Conservation (phyloP, 2,113 vertebrate species). For the Colossoma macropomum region DNA sequence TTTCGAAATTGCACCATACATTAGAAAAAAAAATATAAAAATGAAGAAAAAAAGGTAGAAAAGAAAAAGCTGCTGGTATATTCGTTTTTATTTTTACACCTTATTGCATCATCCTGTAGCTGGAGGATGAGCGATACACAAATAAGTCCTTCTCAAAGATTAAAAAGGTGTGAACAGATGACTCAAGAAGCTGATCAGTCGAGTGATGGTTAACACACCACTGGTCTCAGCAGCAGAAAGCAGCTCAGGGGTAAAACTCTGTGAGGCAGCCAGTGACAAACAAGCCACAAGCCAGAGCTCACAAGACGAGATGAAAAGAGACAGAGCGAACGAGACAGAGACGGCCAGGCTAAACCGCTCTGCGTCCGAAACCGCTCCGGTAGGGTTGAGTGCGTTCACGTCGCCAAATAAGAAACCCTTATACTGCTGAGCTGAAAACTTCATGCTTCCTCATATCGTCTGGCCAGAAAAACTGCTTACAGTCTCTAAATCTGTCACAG, state of each 20-base stretch:
- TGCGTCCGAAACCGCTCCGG: neutral
- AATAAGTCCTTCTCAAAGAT: neutral
- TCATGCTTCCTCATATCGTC: neutral
- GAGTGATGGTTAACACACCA: constrained; percentile 9
- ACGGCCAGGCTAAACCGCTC: constrained; percentile 14
- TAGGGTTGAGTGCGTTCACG: too few relatives aligned
- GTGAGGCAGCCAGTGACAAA: neutral
- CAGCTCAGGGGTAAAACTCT: neutral
- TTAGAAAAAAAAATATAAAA: neutral
- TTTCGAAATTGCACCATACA: neutral
- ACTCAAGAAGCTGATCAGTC: neutral
- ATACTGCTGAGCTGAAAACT: neutral
- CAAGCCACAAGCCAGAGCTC: neutral
- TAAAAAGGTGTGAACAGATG: neutral
- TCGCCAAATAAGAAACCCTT: neutral
- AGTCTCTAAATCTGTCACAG: neutral
- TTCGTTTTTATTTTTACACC: neutral
- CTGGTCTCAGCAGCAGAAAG: neutral
- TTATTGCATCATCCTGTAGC: constrained; percentile 30
- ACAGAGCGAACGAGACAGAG: neutral
- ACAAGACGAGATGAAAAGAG: neutral
- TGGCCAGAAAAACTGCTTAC: neutral
- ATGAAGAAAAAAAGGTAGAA: too few relatives aligned
- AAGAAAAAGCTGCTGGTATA: neutral
- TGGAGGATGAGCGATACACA: constrained; percentile 9